Percentiles rank a stretch among this genome's conserved stretches.
Conservation (phyloP, 2,888 invertebrate species). For the Harpalus rufipes region DNA sequence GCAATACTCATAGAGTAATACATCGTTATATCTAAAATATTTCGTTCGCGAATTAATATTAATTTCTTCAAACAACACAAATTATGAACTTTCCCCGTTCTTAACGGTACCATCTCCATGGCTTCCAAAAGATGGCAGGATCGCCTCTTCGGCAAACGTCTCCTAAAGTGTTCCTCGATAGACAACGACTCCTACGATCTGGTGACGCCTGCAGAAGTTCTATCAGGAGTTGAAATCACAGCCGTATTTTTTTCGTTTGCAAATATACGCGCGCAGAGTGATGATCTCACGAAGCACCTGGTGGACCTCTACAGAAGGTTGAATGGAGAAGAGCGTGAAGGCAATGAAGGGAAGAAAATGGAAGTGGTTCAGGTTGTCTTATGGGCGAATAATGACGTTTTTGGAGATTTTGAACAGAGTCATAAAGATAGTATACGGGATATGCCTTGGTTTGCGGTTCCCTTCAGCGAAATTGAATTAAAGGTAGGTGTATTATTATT, state of each 20-base stretch:
- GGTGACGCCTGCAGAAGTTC: constrained; percentile 77
- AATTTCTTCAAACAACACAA: too few relatives aligned
- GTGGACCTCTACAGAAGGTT: constrained; percentile 79
- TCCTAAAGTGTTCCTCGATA: constrained; percentile 79
- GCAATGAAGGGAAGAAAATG: constrained; percentile 77
- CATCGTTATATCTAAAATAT: too few relatives aligned
- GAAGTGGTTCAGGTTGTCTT: constrained; percentile 85
- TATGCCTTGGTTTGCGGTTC: constrained; percentile 86
- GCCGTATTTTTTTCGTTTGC: constrained; percentile 86
- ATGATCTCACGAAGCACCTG: constrained; percentile 84
- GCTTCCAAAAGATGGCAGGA: constrained; percentile 79
- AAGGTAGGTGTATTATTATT: constrained; percentile 79
- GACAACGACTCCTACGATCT: constrained; percentile 78
- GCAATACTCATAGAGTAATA: too few relatives aligned
- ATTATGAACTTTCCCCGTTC: too few relatives aligned
- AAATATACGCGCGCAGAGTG: constrained; percentile 83
- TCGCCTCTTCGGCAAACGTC: constrained; percentile 80
- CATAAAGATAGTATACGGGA: constrained; percentile 82
- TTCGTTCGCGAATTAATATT: too few relatives aligned
- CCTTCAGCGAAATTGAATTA: constrained; percentile 84
- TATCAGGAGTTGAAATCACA: constrained; percentile 79
- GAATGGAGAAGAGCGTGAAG: constrained; percentile 71
- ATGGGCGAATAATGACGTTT: constrained; percentile 84
- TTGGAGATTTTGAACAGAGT: constrained; percentile 83
- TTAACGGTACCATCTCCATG: constrained; percentile 54